Evolutionary conservation across 2,888 invertebrate species (phyloP).

Genomic region (Sympetrum striolatum): DNA sequence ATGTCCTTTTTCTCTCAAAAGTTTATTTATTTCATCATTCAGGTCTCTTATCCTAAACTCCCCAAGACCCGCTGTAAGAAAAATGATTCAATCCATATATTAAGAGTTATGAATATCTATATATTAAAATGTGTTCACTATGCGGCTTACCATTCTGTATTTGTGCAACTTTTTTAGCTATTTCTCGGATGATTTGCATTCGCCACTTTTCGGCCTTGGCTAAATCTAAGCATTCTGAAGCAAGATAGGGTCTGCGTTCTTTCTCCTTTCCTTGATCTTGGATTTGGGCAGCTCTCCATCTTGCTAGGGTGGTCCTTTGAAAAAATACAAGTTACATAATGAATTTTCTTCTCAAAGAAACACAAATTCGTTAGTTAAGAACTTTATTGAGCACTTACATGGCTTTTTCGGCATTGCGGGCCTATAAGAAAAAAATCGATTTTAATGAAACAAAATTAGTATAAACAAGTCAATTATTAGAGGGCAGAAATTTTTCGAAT

Average conservation of each 20-base stretch:
- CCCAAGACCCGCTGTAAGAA: constrained; percentile 85
- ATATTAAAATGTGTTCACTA: not conserved
- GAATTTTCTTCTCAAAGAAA: no score
- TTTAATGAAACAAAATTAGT: not conserved
- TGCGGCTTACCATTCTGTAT: constrained; percentile 86
- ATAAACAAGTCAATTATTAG: not conserved
- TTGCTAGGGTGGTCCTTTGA: constrained; percentile 92
- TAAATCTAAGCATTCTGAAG: constrained; percentile 92
- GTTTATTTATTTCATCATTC: constrained; percentile 99
- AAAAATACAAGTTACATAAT: constrained; percentile 26
- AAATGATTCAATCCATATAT: not conserved
- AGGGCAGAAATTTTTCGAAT: not conserved
- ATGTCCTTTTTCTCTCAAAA: constrained; percentile 92
- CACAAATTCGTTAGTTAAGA: not conserved
- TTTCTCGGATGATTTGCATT: constrained; percentile 94
- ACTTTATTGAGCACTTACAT: constrained; percentile 75
- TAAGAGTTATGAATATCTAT: not conserved
- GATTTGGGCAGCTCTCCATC: constrained; percentile 97
- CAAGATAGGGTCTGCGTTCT: constrained; percentile 90
- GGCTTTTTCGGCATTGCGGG: constrained; percentile 97
- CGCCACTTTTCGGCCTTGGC: constrained; percentile 96
- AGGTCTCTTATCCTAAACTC: constrained; percentile 97
- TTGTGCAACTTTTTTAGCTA: constrained; percentile 97
- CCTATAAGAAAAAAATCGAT: constrained; percentile 62
- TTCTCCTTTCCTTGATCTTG: constrained; percentile 71